Conservation (phyloP, 2,797 vertebrate genomes). For the Catostomus latipinnis region DNA sequence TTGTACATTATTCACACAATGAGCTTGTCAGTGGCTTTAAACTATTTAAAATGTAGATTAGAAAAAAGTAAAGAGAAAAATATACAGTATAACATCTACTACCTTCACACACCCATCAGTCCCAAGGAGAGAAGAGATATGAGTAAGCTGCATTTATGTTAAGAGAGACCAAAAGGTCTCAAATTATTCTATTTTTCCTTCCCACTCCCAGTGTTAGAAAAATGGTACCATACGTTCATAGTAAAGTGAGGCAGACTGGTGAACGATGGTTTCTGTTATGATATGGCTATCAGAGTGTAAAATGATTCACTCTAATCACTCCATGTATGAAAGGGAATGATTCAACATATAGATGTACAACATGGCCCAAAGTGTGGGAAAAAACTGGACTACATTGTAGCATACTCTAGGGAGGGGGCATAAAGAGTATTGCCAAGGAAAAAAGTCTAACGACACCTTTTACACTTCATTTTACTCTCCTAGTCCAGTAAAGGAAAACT, state of each 20-base stretch:
- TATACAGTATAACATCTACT: constrained; percentile 71
- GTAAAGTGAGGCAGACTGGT: constrained; percentile 48
- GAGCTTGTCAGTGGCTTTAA: constrained; percentile 81
- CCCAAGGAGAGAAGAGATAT: constrained; percentile 53
- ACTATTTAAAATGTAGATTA: constrained; percentile 67
- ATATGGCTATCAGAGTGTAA: constrained; percentile 9
- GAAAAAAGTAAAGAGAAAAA: constrained; percentile 54
- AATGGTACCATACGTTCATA: constrained; percentile 70
- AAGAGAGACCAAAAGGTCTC: neutral
- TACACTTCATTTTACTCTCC: constrained; percentile 36
- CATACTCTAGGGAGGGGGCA: neutral
- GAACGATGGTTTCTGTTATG: constrained; percentile 37
- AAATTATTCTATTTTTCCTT: constrained; percentile 11
- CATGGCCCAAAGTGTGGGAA: constrained; percentile 34
- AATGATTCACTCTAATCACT: constrained; percentile 44
- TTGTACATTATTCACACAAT: constrained; percentile 85
- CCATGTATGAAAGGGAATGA: constrained; percentile 56
- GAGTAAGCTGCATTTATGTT: constrained; percentile 55
- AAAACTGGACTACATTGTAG: neutral
- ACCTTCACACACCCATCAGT: constrained; percentile 75
- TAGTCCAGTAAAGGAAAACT: constrained; percentile 49
- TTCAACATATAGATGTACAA: constrained; percentile 34
- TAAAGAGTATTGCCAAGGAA: neutral
- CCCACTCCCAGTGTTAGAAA: constrained; percentile 41
- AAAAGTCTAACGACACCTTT: neutral